Evolutionary conservation across 2,113 vertebrate species (phyloP).

Genomic region (Gymnocephalus cernua): DNA sequence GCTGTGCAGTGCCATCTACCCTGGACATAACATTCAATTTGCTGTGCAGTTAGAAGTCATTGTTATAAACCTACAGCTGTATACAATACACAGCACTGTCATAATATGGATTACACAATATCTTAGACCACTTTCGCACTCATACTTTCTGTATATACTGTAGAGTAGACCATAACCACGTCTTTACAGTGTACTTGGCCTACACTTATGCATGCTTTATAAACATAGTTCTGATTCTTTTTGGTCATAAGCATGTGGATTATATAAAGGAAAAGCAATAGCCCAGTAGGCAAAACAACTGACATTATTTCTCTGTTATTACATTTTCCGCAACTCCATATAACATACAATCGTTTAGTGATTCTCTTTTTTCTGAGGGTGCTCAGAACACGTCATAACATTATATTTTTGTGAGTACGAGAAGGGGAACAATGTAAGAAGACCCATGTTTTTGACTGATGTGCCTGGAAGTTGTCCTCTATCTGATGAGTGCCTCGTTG

Average conservation of each 20-base stretch:
- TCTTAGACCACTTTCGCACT: neutral
- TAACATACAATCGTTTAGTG: neutral
- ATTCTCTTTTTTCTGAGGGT: slow-evolving; percentile 29
- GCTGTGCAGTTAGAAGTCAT: neutral
- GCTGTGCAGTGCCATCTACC: neutral
- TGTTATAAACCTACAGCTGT: neutral
- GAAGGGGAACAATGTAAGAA: slow-evolving; percentile 37
- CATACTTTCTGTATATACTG: slow-evolving; percentile 1
- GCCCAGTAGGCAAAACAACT: neutral
- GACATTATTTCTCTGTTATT: neutral
- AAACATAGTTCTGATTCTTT: neutral
- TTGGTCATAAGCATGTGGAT: neutral
- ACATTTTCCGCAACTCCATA: slow-evolving; percentile 6
- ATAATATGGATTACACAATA: slow-evolving; percentile 6
- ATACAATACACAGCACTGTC: neutral
- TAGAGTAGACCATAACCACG: neutral
- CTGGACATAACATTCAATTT: neutral
- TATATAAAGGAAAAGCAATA: neutral
- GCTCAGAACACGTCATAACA: slow-evolving; percentile 30
- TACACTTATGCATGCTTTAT: neutral
- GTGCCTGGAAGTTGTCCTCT: slow-evolving; percentile 50
- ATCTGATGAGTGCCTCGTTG: slow-evolving; percentile 41
- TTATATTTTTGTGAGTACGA: slow-evolving; percentile 28
- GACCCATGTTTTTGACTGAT: slow-evolving; percentile 38
- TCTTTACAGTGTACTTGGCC: neutral